phyloP scores from a whole-genome alignment of 2,113 vertebrate species.

The Paraplagusia blochii region DNA sequence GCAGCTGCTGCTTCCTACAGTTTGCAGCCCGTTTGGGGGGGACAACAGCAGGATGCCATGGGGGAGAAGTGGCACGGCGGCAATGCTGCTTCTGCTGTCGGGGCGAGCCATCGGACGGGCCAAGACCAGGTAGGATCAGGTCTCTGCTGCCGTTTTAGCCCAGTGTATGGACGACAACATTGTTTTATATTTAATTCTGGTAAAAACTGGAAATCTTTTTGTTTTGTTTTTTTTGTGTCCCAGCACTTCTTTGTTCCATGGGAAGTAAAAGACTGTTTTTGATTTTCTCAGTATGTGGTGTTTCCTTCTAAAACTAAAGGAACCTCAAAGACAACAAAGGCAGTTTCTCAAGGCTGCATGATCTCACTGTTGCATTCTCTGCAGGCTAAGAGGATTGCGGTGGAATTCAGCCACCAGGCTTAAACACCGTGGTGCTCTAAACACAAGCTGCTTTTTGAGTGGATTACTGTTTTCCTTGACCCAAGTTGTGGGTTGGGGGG shows the following conservation, averaged over 20 bases:
- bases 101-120: conserved; percentile 47
- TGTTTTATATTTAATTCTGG: too few species aligned
- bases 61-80: conserved; percentile 61
- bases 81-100: conserved; percentile 51
- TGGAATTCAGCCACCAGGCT: conserved; percentile 47
- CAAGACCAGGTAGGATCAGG: conserved; percentile 70
- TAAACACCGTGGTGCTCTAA: conserved; percentile 42
- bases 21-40: conserved; percentile 34
- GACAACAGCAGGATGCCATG: conserved; percentile 72
- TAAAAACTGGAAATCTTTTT: not conserved
- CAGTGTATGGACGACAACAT: conserved; percentile 17
- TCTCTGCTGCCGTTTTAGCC: conserved; percentile 1
- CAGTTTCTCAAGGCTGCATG: conserved; percentile 25
- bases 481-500: conserved; percentile 5
- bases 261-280: not conserved
- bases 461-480: conserved; percentile 42
- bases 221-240: not conserved
- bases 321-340: conserved; percentile 11
- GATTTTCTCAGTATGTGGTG: not conserved
- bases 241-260: not conserved
- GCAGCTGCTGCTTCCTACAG: conserved; percentile 74
- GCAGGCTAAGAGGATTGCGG: conserved; percentile 60
- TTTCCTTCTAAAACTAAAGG: not conserved
- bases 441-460: conserved; percentile 30
- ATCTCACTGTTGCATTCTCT: conserved; percentile 45